phyloP scores from a whole-genome alignment of 2,888 invertebrate species.

The Himalopsyche tibetana region DNA sequence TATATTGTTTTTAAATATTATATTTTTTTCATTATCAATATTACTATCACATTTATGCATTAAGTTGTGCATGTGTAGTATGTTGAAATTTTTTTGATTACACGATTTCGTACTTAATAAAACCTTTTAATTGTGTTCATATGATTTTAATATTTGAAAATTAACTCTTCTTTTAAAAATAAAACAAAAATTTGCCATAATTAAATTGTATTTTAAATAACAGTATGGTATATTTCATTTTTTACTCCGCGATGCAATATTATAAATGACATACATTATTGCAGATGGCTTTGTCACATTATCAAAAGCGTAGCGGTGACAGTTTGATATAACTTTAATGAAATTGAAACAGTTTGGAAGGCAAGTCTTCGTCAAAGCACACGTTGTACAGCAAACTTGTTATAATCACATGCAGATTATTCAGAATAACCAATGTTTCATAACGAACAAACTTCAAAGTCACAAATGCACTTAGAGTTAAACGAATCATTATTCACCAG shows the following conservation, averaged over 20 bases:
- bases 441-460: slow-evolving; percentile 2
- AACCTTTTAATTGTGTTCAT: too few species aligned
- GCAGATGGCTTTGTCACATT: slow-evolving; percentile 19
- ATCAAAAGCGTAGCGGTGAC: neutral
- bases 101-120: too few species aligned
- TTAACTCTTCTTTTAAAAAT: too few species aligned
- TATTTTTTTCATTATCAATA: too few species aligned
- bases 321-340: slow-evolving; percentile 34
- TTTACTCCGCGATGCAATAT: neutral
- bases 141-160: too few species aligned
- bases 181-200: too few species aligned
- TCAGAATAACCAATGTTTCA: neutral
- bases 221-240: neutral
- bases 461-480: neutral
- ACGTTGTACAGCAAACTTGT: neutral
- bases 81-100: too few species aligned
- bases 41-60: too few species aligned
- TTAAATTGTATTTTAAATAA: too few species aligned
- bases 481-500: neutral
- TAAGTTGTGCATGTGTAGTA: too few species aligned
- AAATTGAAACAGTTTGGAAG: slow-evolving; percentile 12
- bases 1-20: too few species aligned
- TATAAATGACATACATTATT: neutral
- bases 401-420: neutral
- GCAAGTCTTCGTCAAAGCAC: neutral